Evolutionary conservation across 1,140 invertebrate genomes (phyloP).

Genomic region (Hetaerina americana): DNA sequence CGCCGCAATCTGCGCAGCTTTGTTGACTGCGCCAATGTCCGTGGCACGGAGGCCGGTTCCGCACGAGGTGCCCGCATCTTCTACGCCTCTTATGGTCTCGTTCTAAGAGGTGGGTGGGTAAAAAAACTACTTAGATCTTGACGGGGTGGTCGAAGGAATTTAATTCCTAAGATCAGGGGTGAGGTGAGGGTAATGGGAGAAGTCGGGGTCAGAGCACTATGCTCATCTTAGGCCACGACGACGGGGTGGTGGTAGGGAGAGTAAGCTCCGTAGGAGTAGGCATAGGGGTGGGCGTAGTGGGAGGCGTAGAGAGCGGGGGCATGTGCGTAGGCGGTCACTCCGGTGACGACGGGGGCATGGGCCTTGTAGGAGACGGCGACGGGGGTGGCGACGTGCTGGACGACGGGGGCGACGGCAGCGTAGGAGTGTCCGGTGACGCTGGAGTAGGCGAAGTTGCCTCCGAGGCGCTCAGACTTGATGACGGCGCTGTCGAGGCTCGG

Average conservation of each 20-base stretch:
- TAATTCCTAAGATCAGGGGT: no score
- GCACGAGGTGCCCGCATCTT: no score
- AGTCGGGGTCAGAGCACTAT: not conserved
- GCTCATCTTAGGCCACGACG: not conserved
- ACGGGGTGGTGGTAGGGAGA: not conserved
- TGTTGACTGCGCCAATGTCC: not conserved
- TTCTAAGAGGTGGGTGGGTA: no score
- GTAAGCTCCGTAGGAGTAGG: not conserved
- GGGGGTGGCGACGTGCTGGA: conserved; percentile 26
- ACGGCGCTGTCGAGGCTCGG: conserved; percentile 37
- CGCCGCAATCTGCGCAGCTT: not conserved
- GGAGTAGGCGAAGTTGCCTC: conserved; percentile 41
- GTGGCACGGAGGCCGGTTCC: no score
- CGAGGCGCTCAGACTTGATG: conserved; percentile 35
- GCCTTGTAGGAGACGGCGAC: conserved; percentile 26
- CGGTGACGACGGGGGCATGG: conserved; percentile 10
- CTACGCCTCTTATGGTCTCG: no score
- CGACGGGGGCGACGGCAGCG: conserved; percentile 30
- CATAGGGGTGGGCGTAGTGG: not conserved
- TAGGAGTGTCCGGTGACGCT: conserved; percentile 38
- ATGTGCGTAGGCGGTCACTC: not conserved
- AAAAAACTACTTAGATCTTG: no score
- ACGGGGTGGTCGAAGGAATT: no score
- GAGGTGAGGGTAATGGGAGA: not conserved
- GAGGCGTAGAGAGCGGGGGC: not conserved